Conservation (phyloP, 2,888 invertebrate genomes). For the Shargacucullia verbasci region DNA sequence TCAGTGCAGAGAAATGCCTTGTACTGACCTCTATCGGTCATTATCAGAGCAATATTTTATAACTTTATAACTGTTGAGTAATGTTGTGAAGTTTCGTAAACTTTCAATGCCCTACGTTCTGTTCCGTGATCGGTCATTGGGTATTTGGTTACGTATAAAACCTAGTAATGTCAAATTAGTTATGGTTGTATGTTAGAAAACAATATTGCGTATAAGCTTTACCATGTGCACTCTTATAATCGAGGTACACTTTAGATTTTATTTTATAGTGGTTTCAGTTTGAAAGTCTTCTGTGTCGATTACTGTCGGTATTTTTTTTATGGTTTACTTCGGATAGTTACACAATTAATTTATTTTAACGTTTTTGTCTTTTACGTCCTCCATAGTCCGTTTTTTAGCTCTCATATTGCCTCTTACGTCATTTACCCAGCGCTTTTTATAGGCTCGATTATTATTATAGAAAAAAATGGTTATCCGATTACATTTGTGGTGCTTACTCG, state of each 20-base stretch:
- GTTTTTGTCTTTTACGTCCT: too few species aligned
- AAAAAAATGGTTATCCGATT: too few species aligned
- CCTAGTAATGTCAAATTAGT: constrained; percentile 46
- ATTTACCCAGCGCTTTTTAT: too few species aligned
- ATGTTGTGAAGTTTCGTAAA: constrained; percentile 47
- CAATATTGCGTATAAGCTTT: constrained; percentile 26
- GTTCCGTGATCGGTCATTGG: constrained; percentile 57
- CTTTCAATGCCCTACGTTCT: constrained; percentile 31
- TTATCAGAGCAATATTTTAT: constrained; percentile 4
- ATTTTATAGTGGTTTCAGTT: neutral
- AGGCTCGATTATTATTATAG: too few species aligned
- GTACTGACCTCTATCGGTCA: constrained; percentile 2
- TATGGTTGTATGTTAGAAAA: constrained; percentile 43
- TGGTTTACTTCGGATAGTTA: too few species aligned
- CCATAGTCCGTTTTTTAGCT: too few species aligned
- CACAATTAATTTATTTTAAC: too few species aligned
- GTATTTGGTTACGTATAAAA: constrained; percentile 44
- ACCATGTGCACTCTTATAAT: constrained; percentile 45
- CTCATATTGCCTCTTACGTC: too few species aligned
- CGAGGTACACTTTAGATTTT: neutral
- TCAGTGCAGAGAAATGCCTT: constrained; percentile 1
- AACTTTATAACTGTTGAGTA: constrained; percentile 42
- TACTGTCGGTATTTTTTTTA: neutral
- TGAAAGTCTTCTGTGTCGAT: neutral
- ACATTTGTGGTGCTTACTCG: too few species aligned